phyloP scores from a whole-genome alignment of 2,113 vertebrate genomes.

The Cacatua alba region DNA sequence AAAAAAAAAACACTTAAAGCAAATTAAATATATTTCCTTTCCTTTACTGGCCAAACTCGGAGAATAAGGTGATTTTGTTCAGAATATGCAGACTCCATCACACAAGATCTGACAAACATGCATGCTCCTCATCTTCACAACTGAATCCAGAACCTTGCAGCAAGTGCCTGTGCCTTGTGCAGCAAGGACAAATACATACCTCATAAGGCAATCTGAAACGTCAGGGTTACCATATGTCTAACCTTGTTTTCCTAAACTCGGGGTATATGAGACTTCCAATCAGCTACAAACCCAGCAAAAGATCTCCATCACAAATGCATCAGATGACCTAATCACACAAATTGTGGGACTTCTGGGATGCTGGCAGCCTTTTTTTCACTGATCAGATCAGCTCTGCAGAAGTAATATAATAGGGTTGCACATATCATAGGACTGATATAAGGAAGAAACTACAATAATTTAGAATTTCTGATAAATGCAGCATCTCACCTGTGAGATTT shows the following conservation, averaged over 20 bases:
- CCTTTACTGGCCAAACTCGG: background rate
- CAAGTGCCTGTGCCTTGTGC: background rate
- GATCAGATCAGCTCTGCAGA: background rate
- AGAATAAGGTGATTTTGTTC: background rate
- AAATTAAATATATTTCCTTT: background rate
- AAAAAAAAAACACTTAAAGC: background rate
- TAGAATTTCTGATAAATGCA: background rate
- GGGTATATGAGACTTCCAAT: background rate
- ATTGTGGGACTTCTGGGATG: background rate
- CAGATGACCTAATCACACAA: background rate
- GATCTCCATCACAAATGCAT: background rate
- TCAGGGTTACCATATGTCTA: background rate
- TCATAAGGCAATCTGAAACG: rapidly evolving
- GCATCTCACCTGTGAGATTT: background rate
- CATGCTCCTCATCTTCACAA: background rate
- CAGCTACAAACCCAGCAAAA: background rate
- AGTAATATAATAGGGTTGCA: background rate
- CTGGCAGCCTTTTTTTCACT: background rate
- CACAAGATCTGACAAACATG: background rate
- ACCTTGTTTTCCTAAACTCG: background rate
- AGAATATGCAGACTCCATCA: background rate
- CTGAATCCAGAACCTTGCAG: background rate
- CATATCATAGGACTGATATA: background rate
- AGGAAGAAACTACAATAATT: background rate
- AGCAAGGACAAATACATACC: background rate